A percentile compares a stretch with the other conserved stretches of the same genome.
phyloP scores from a whole-genome alignment of 1,140 invertebrate genomes.

The Papilio machaon region DNA sequence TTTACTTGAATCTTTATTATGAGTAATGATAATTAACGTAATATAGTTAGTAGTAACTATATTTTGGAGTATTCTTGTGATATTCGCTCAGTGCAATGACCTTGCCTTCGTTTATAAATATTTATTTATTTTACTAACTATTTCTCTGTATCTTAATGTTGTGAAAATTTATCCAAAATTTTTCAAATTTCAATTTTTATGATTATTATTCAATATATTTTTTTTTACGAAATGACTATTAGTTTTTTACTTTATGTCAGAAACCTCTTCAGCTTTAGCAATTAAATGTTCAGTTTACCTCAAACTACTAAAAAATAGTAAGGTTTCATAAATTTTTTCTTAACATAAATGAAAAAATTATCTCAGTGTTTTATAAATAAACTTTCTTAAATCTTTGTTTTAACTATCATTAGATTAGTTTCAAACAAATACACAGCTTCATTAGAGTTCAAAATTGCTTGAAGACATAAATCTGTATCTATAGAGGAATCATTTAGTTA shows the following conservation, averaged over 20 bases:
- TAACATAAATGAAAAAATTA: neutral
- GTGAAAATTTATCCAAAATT: neutral
- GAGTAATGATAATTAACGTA: neutral
- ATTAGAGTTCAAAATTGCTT: constrained; percentile 44
- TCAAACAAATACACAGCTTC: constrained; percentile 28
- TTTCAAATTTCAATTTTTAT: neutral
- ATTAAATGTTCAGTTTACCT: neutral
- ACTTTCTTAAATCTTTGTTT: neutral
- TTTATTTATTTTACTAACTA: neutral
- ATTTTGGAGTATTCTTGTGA: neutral
- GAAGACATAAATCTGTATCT: constrained; percentile 42
- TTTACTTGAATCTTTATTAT: neutral
- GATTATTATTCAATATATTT: neutral
- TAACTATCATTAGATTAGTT: neutral
- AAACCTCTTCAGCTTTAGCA: neutral
- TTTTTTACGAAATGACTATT: neutral
- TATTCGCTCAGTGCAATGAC: neutral
- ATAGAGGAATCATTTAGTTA: constrained; percentile 60
- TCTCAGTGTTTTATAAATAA: neutral
- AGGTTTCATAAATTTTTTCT: neutral
- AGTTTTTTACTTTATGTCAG: neutral
- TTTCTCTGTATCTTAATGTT: neutral
- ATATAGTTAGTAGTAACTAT: neutral
- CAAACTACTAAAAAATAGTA: neutral
- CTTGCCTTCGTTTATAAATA: constrained; percentile 10